Conservation (phyloP, 1,140 invertebrate species). For the Diachasma alloeum region DNA sequence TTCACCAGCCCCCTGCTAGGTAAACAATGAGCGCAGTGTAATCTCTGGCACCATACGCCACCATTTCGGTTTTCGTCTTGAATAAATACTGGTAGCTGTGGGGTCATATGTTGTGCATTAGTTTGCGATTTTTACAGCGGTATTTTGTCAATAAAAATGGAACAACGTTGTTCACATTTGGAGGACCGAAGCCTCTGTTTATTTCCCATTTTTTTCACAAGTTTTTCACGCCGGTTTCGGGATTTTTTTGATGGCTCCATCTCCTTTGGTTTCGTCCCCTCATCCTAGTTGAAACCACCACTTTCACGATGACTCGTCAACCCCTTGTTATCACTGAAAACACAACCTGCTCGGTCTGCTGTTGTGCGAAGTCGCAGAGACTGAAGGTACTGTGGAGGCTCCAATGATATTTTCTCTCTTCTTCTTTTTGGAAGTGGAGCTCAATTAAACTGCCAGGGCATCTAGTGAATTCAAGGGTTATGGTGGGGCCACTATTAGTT, state of each 20-base stretch:
- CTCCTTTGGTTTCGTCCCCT: not conserved
- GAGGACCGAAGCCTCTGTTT: no score
- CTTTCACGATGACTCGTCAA: constrained; percentile 4
- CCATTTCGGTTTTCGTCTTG: not conserved
- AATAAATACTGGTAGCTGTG: not conserved
- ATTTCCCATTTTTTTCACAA: no score
- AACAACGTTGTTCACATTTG: no score
- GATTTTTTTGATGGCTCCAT: not conserved
- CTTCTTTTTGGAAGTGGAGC: not conserved
- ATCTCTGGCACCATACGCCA: constrained; percentile 1
- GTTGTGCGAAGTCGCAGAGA: not conserved
- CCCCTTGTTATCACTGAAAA: constrained; percentile 60
- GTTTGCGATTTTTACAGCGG: not conserved
- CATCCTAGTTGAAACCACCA: not conserved
- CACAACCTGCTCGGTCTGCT: constrained; percentile 55
- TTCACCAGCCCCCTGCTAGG: not conserved
- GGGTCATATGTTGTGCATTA: not conserved
- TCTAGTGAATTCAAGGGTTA: not conserved
- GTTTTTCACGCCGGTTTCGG: not conserved
- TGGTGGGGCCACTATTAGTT: no score
- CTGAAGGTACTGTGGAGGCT: not conserved
- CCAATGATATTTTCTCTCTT: not conserved
- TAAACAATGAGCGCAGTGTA: not conserved
- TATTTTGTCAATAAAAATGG: not conserved
- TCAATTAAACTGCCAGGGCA: not conserved